phyloP scores from a whole-genome alignment of 2,888 invertebrate species.

The Maniola hyperantus region DNA sequence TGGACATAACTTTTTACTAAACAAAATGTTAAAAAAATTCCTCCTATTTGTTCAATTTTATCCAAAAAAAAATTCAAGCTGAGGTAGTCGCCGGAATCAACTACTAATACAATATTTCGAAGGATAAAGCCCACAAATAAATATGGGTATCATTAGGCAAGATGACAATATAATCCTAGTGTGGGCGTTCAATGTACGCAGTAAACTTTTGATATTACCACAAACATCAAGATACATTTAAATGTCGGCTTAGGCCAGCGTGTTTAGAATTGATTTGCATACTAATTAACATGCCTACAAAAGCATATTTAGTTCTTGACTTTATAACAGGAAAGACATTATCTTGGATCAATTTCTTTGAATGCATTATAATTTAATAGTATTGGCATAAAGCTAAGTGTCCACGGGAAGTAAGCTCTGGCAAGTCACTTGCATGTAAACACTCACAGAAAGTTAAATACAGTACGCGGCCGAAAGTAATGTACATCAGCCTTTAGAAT shows the following conservation, averaged over 20 bases:
- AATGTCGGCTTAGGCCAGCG: constrained; percentile 1
- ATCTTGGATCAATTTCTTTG: neutral
- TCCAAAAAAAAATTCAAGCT: no score
- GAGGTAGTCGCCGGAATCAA: no score
- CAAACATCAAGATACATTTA: constrained; percentile 8
- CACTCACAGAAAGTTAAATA: no score
- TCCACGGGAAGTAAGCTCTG: neutral
- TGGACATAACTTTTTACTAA: no score
- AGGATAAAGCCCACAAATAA: neutral
- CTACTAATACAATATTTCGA: no score
- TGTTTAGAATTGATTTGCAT: constrained; percentile 11
- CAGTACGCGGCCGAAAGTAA: no score
- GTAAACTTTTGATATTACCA: constrained; percentile 12
- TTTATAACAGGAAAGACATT: neutral
- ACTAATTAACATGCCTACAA: constrained; percentile 11
- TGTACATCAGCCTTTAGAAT: no score
- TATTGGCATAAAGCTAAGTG: neutral
- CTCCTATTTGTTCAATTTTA: no score
- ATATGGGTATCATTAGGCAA: neutral
- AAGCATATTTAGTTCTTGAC: neutral
- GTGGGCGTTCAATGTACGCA: constrained; percentile 9
- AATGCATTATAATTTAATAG: neutral
- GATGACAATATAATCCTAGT: neutral
- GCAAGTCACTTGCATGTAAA: no score
- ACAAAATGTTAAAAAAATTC: no score